Percentiles rank a stretch among this genome's conserved stretches.
Conservation (phyloP, 2,113 vertebrate genomes). For the Anhinga rufa region DNA sequence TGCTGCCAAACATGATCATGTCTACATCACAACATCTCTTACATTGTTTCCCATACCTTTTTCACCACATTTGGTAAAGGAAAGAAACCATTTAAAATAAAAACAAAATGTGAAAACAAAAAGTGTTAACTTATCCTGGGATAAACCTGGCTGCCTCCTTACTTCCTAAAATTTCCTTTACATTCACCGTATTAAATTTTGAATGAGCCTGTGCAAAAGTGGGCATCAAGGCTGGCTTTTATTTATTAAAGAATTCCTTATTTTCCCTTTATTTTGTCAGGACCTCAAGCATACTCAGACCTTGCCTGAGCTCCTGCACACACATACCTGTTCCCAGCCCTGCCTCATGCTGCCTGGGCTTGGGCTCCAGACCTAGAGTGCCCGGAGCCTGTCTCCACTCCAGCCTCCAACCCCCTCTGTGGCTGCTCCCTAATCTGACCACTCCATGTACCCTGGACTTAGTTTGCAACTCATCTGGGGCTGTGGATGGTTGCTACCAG, state of each 20-base stretch:
- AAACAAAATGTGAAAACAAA: not conserved
- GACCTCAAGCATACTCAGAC: accelerated
- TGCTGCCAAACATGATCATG: not conserved
- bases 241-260: not conserved
- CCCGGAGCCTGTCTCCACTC: accelerated
- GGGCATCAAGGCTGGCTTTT: not conserved
- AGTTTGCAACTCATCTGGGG: not conserved
- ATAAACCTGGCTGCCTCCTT: not conserved
- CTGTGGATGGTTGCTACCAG: not conserved
- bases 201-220: not conserved
- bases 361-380: not conserved
- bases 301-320: not conserved
- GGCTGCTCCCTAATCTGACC: accelerated
- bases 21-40: not conserved
- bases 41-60: not conserved
- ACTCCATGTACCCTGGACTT: accelerated
- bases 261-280: not conserved
- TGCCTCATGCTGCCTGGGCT: not conserved
- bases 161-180: not conserved
- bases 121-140: not conserved
- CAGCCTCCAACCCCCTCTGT: accelerated
- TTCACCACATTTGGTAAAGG: not conserved
- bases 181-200: not conserved
- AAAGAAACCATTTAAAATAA: not conserved
- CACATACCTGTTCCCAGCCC: not conserved